Percentiles rank a stretch among this genome's conserved stretches.
Conservation (phyloP, 2,888 invertebrate genomes). For the Torymus aiolomorphi region DNA sequence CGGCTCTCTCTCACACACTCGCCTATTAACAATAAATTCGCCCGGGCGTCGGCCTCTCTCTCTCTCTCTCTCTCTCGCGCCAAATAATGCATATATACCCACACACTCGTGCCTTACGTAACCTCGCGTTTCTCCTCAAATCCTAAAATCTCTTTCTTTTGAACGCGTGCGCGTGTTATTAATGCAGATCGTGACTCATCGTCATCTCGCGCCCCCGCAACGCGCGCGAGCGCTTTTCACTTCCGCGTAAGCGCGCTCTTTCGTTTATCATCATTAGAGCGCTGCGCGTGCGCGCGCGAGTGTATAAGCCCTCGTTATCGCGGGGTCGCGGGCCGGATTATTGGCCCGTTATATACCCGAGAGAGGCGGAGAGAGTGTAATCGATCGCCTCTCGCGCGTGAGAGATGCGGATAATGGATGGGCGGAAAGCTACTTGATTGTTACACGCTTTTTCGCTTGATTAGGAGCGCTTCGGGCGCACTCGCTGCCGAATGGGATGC, state of each 20-base stretch:
- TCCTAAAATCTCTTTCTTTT: constrained; percentile 21
- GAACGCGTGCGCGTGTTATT: constrained; percentile 21
- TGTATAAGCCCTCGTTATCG: constrained; percentile 35
- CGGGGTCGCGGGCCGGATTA: not conserved
- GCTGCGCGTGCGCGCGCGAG: not conserved
- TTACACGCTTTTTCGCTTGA: no score
- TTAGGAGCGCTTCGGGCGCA: no score
- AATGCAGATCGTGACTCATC: constrained; percentile 53
- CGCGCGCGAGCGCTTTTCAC: constrained; percentile 10
- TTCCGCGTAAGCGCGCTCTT: constrained; percentile 33
- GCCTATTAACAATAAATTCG: constrained; percentile 9
- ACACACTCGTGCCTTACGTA: constrained; percentile 8
- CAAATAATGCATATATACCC: not conserved
- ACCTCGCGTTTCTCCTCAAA: constrained; percentile 21
- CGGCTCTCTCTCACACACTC: not conserved
- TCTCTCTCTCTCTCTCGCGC: no score
- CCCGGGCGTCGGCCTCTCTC: not conserved
- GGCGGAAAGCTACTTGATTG: no score
- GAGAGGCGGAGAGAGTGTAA: no score
- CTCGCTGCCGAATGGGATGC: no score
- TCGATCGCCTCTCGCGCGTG: no score
- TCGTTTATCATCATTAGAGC: constrained; percentile 46
- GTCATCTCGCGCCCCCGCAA: not conserved
- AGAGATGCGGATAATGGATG: no score
- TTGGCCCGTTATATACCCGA: not conserved